Evolutionary conservation across 2,797 vertebrate species (phyloP).

Genomic region (Liparis tanakae): DNA sequence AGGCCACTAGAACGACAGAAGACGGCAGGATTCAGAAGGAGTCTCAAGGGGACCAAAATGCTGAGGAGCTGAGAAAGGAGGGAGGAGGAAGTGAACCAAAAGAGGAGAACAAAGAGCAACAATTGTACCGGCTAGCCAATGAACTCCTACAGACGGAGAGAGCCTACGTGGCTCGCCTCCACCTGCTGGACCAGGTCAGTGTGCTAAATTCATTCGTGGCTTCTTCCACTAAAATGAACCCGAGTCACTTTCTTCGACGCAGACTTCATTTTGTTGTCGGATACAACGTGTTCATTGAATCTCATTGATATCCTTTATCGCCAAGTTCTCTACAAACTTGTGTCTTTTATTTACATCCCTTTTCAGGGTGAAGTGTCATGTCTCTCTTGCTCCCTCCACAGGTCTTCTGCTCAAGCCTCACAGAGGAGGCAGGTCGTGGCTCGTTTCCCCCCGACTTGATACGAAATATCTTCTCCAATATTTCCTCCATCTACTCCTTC

Average conservation of each 20-base stretch:
- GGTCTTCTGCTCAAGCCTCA: constrained; percentile 88
- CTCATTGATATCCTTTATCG: not conserved
- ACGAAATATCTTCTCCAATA: constrained; percentile 91
- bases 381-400: constrained; percentile 49
- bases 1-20: not conserved
- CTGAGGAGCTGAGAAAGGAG: constrained; percentile 33
- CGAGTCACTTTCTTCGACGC: not conserved
- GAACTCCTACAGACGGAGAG: constrained; percentile 91
- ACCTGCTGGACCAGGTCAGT: constrained; percentile 89
- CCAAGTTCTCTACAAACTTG: not conserved
- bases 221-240: not conserved
- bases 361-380: not conserved
- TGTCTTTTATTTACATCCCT: not conserved
- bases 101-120: constrained; percentile 73
- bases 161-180: constrained; percentile 88
- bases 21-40: not conserved
- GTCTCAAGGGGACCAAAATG: constrained; percentile 28
- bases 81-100: constrained; percentile 20
- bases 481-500: constrained; percentile 92
- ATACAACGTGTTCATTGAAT: not conserved
- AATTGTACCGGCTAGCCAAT: constrained; percentile 81
- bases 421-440: constrained; percentile 85
- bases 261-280: not conserved
- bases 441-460: constrained; percentile 88
- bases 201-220: not conserved